phyloP scores from a whole-genome alignment of 2,113 vertebrate genomes.

The Plotosus lineatus region DNA sequence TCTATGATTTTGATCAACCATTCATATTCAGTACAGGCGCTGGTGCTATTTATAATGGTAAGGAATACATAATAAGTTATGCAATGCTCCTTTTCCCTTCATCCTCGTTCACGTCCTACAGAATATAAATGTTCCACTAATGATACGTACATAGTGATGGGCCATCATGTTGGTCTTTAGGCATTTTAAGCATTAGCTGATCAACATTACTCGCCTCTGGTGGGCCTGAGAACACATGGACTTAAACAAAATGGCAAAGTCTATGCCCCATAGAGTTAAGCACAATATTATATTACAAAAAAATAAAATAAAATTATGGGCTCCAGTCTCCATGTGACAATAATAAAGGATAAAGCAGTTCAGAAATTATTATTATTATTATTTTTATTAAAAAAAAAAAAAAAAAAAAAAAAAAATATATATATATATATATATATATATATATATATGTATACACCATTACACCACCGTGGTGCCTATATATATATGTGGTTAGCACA shows the following conservation, averaged over 20 bases:
- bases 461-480: too few relatives aligned
- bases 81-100: neutral
- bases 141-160: constrained; percentile 21
- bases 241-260: neutral
- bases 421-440: too few relatives aligned
- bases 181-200: neutral
- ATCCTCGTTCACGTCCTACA: neutral
- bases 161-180: neutral
- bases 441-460: too few relatives aligned
- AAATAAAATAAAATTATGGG: too few relatives aligned
- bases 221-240: neutral
- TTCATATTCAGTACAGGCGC: constrained; percentile 2
- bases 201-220: neutral
- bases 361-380: too few relatives aligned
- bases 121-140: constrained; percentile 8
- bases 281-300: neutral
- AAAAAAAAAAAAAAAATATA: too few relatives aligned
- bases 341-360: too few relatives aligned
- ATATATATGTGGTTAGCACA: too few relatives aligned
- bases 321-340: too few relatives aligned
- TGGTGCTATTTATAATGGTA: constrained; percentile 10
- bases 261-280: neutral
- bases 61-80: neutral
- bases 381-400: too few relatives aligned
- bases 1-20: constrained; percentile 22